phyloP scores from a whole-genome alignment of 2,113 vertebrate genomes.

The Odontophorus gujanensis region DNA sequence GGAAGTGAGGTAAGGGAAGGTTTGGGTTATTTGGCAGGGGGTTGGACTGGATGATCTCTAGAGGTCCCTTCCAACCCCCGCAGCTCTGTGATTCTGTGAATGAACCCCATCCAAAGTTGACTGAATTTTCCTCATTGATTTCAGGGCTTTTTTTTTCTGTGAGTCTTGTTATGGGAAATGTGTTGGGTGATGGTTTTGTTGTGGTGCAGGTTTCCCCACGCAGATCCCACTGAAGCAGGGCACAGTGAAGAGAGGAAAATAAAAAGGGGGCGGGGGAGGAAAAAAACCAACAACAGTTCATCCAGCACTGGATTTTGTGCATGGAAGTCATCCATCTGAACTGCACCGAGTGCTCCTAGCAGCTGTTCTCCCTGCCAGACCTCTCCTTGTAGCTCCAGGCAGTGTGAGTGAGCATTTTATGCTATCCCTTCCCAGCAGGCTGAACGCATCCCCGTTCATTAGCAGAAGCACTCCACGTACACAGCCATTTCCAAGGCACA shows the following conservation, averaged over 20 bases:
- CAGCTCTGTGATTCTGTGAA: background rate
- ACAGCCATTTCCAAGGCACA: background rate
- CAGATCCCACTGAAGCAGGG: background rate
- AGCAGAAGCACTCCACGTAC: background rate
- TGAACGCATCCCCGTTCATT: constrained; percentile 1
- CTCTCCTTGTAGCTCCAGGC: background rate
- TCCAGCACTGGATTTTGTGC: background rate
- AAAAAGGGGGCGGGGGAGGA: background rate
- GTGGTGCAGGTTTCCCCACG: background rate
- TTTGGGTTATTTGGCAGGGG: background rate
- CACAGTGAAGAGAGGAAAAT: background rate
- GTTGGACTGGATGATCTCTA: no score
- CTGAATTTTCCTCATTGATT: constrained; percentile 1
- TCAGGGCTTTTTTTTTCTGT: background rate
- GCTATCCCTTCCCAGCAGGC: background rate
- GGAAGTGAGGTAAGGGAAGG: constrained; percentile 19
- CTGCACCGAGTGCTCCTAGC: background rate
- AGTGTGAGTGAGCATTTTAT: background rate
- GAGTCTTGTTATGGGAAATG: background rate
- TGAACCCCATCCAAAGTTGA: background rate
- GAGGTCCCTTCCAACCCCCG: no score
- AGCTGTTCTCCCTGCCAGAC: background rate
- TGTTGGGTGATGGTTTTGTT: background rate
- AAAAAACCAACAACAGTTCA: background rate
- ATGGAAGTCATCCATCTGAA: background rate